Conservation (phyloP, 2,888 invertebrate species). For the Creontiades dilutus region DNA sequence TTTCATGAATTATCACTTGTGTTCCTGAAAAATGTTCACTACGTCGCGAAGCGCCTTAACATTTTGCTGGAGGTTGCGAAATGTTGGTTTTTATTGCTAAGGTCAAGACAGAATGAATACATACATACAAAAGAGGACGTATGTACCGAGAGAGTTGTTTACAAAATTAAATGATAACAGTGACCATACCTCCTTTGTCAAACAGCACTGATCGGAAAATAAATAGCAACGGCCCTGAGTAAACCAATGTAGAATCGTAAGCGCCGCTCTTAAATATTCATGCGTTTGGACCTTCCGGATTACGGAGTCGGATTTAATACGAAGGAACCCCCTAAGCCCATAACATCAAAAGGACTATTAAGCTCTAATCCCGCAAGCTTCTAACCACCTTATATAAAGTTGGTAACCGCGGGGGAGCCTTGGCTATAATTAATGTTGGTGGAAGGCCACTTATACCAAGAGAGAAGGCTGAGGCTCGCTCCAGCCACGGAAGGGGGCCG, state of each 20-base stretch:
- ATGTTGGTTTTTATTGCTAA: too few species aligned
- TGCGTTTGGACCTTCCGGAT: constrained; percentile 42
- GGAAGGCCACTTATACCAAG: constrained; percentile 54
- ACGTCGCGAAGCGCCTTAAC: too few species aligned
- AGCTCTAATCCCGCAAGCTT: constrained; percentile 58
- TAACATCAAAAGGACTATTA: constrained; percentile 60
- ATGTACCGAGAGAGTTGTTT: too few species aligned
- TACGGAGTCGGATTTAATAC: constrained; percentile 54
- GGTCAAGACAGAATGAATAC: too few species aligned
- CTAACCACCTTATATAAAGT: constrained; percentile 62
- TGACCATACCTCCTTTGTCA: neutral
- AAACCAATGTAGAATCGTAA: constrained; percentile 26
- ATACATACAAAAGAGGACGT: too few species aligned
- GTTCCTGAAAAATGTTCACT: too few species aligned
- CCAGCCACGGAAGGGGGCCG: neutral
- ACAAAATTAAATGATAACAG: too few species aligned
- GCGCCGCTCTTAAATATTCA: constrained; percentile 18
- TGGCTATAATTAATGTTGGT: constrained; percentile 61
- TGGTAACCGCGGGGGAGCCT: constrained; percentile 55
- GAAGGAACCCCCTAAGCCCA: constrained; percentile 46
- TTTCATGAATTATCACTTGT: too few species aligned
- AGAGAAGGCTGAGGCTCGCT: constrained; percentile 32
- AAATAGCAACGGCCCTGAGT: neutral
- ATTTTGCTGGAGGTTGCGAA: too few species aligned
- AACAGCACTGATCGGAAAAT: neutral